Evolutionary conservation across 2,888 invertebrate genomes (phyloP).

Genomic region (Drosophila silvestris): DNA sequence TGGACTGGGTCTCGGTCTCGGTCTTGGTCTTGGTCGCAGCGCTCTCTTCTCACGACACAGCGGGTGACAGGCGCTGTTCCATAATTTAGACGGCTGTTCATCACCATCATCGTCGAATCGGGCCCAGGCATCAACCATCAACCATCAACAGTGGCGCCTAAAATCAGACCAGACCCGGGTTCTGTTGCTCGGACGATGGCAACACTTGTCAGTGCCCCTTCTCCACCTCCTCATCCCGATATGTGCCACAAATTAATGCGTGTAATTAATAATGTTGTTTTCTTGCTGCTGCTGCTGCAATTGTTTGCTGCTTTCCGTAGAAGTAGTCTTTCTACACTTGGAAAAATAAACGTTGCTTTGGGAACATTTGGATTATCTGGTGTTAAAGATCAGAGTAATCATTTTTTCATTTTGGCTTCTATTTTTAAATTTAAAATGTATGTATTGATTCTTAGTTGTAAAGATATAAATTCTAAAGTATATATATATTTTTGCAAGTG

Average conservation of each 20-base stretch:
- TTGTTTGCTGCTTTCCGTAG: constrained; percentile 62
- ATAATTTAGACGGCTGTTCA: constrained; percentile 80
- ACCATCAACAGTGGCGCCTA: constrained; percentile 84
- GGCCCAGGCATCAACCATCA: constrained; percentile 24
- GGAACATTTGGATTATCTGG: not conserved
- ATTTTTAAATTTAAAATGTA: not conserved
- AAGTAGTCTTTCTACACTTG: constrained; percentile 42
- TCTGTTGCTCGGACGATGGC: constrained; percentile 47
- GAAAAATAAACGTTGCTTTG: not conserved
- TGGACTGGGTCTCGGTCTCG: not conserved
- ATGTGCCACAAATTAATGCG: constrained; percentile 75
- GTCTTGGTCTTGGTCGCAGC: constrained; percentile 3
- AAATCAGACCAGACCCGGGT: constrained; percentile 25
- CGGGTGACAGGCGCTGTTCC: constrained; percentile 82
- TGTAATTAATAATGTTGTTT: constrained; percentile 76
- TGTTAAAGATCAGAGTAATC: not conserved
- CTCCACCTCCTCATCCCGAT: constrained; percentile 15
- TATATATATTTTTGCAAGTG: not conserved
- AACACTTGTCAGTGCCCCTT: constrained; percentile 70
- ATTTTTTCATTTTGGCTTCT: too few relatives aligned
- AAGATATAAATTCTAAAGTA: not conserved
- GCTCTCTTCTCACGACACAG: constrained; percentile 60
- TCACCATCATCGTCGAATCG: constrained; percentile 36
- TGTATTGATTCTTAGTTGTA: not conserved
- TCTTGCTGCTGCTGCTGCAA: constrained; percentile 37